Evolutionary conservation across 92 coral and sea anemone species (phyloP).

Genomic region (Heteractis magnifica): DNA sequence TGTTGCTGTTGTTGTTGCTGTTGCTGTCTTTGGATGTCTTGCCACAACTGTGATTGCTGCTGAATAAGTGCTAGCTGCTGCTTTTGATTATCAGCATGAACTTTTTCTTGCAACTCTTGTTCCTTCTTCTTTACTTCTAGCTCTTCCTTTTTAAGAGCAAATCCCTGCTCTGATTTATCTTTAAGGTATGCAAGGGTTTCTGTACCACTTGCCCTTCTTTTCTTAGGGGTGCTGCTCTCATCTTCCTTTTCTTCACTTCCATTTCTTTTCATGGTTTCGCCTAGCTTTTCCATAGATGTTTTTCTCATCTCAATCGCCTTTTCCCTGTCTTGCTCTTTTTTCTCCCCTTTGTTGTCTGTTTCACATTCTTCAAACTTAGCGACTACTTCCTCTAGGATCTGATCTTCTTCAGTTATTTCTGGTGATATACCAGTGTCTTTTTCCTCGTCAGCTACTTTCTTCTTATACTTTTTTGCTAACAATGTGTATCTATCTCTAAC

Average conservation of each 20-base stretch:
- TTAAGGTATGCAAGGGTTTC: constrained; percentile 1
- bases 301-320: constrained; percentile 42
- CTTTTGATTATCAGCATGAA: constrained; percentile 2
- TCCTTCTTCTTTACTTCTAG: not conserved
- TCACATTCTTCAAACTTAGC: constrained; percentile 33
- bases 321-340: constrained; percentile 18
- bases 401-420: constrained; percentile 25
- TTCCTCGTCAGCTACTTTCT: constrained; percentile 47
- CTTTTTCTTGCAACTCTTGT: constrained; percentile 6
- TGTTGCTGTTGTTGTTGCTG: constrained; percentile 13
- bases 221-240: constrained; percentile 19
- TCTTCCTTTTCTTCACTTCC: constrained; percentile 11
- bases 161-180: constrained; percentile 5
- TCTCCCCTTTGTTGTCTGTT: constrained; percentile 9
- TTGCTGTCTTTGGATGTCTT: constrained; percentile 8
- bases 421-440: constrained; percentile 31
- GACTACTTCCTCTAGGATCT: constrained; percentile 26
- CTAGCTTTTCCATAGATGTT: constrained; percentile 32
- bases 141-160: not conserved
- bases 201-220: constrained; percentile 15
- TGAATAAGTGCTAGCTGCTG: constrained; percentile 11
- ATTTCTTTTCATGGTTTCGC: constrained; percentile 36
- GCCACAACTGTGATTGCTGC: constrained; percentile 13
- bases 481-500: constrained; percentile 38
- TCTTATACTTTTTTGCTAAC: constrained; percentile 15